A percentile compares a stretch with the other conserved stretches of the same genome.
Evolutionary conservation across 2,113 vertebrate genomes (phyloP).

Genomic region (Turdus rufiventris): DNA sequence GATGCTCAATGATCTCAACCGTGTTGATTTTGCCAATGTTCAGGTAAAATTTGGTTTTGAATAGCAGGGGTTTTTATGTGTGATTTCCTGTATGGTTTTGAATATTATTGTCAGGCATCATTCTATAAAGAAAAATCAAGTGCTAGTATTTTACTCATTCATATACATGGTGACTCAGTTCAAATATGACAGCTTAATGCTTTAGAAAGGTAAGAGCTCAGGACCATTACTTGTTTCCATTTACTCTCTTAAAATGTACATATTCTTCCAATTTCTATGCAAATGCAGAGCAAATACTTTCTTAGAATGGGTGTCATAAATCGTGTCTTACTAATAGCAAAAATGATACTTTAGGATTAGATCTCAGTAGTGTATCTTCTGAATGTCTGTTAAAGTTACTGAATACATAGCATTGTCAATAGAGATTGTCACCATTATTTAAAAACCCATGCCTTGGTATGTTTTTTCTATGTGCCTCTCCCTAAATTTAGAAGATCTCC

Average conservation of each 20-base stretch:
- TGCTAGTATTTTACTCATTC: neutral
- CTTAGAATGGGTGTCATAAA: neutral
- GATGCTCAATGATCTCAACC: conserved; percentile 99
- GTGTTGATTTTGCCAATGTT: conserved; percentile 98
- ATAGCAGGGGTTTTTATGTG: neutral
- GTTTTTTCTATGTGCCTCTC: neutral
- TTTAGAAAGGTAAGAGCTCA: neutral
- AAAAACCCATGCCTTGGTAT: neutral
- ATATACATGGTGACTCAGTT: neutral
- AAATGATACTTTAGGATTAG: neutral
- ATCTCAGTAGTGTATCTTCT: neutral
- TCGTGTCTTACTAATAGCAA: neutral
- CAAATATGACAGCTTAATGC: neutral
- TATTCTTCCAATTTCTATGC: neutral
- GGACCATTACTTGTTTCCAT: neutral
- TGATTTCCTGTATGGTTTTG: neutral
- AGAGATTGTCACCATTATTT: neutral
- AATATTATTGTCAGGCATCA: neutral
- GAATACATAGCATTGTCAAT: neutral
- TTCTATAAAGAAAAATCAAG: neutral
- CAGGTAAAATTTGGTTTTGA: conserved; percentile 79
- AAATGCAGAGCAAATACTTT: neutral
- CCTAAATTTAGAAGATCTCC: neutral
- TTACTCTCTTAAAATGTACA: neutral
- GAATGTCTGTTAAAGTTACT: neutral